Evolutionary conservation across 2,888 invertebrate species (phyloP).

Genomic region (Harpalus rufipes): DNA sequence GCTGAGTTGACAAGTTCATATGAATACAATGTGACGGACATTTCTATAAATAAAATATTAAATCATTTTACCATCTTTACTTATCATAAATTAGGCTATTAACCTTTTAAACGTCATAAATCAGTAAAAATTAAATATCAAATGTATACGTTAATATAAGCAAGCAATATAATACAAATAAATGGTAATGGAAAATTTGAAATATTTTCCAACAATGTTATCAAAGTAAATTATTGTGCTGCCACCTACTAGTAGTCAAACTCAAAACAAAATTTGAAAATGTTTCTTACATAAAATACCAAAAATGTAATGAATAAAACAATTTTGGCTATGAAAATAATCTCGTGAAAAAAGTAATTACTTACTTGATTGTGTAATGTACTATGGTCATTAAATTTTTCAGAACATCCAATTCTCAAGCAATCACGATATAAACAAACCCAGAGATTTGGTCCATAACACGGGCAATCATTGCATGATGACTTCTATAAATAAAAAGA

Average conservation of each 20-base stretch:
- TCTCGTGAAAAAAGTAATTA: conserved; percentile 47
- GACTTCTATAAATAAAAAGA: conserved; percentile 76
- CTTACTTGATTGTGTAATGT: conserved; percentile 87
- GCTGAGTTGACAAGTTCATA: conserved; percentile 90
- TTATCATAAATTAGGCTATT: conserved; percentile 19
- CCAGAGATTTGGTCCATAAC: conserved; percentile 90
- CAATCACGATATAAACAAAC: conserved; percentile 90
- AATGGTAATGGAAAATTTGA: conserved; percentile 2
- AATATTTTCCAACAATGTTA: conserved; percentile 45
- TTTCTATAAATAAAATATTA: conserved; percentile 77
- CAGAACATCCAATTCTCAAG: conserved; percentile 90
- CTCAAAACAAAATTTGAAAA: conserved; percentile 12
- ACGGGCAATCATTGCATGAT: conserved; percentile 86
- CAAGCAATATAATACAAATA: conserved; percentile 34
- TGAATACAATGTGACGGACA: conserved; percentile 87
- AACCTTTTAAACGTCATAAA: conserved; percentile 54
- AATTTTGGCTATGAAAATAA: background rate
- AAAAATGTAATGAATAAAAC: background rate
- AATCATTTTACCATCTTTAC: conserved; percentile 11
- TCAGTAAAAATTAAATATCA: conserved; percentile 1
- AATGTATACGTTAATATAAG: conserved; percentile 26
- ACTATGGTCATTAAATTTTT: conserved; percentile 90
- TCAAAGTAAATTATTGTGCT: conserved; percentile 30
- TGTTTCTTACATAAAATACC: background rate
- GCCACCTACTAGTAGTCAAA: conserved; percentile 1